Conservation (phyloP, 2,797 vertebrate genomes). For the Pteropus rufus region DNA sequence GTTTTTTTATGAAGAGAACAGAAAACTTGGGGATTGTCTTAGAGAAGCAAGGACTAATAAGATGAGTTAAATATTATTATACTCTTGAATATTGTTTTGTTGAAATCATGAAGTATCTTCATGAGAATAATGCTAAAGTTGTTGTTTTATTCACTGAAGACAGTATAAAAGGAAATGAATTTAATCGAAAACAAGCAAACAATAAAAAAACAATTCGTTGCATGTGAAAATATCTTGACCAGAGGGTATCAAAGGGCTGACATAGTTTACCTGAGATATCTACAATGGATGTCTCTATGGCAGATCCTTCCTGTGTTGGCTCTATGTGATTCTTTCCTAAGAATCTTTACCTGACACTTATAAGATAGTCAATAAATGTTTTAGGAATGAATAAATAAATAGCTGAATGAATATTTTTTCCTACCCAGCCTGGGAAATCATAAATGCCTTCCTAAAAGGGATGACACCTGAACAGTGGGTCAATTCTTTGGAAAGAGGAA, state of each 20-base stretch:
- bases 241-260: neutral
- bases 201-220: neutral
- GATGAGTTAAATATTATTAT: neutral
- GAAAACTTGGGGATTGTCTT: neutral
- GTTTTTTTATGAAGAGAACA: neutral
- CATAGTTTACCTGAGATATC: neutral
- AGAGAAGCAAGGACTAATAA: neutral
- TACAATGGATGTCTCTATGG: neutral
- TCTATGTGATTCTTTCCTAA: neutral
- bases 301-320: neutral
- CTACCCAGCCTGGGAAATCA: neutral
- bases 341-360: neutral
- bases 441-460: neutral
- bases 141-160: neutral
- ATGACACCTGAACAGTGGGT: neutral
- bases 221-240: neutral
- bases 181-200: conserved; percentile 21
- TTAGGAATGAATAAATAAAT: neutral
- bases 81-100: neutral
- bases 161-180: neutral
- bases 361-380: neutral
- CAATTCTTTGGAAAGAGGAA: neutral
- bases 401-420: neutral
- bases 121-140: neutral
- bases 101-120: neutral